A percentile compares a stretch with the other conserved stretches of the same genome.
phyloP scores from a whole-genome alignment of 2,888 invertebrate genomes.

The Trachelus tabidus region DNA sequence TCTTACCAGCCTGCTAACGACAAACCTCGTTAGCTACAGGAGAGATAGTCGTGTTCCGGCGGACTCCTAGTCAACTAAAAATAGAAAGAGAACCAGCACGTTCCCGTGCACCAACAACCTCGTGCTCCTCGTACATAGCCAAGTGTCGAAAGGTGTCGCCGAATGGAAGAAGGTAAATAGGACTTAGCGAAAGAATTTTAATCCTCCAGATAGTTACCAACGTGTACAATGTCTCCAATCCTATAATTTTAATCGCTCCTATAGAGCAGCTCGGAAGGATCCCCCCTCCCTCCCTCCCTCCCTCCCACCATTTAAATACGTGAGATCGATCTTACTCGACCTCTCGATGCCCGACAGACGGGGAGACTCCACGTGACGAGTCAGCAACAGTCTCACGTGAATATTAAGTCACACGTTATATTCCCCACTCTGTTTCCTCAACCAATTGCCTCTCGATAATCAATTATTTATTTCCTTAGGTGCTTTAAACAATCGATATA shows the following conservation, averaged over 20 bases:
- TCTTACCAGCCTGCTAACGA: background rate
- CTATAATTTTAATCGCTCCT: background rate
- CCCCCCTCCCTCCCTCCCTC: too few species aligned
- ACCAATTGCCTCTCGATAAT: background rate
- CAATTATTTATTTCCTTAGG: background rate
- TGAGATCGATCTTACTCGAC: background rate
- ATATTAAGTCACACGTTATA: background rate
- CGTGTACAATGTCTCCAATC: background rate
- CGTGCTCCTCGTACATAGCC: background rate
- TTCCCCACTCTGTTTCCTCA: constrained; percentile 10
- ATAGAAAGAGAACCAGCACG: background rate
- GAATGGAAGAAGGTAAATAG: background rate
- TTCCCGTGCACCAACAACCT: background rate
- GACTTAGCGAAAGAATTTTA: background rate
- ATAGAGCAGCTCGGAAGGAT: background rate
- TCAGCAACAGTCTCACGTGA: background rate
- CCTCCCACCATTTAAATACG: background rate
- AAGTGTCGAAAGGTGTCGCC: background rate
- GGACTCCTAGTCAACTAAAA: background rate
- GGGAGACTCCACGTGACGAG: background rate
- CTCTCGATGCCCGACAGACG: background rate
- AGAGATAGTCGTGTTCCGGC: background rate
- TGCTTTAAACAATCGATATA: background rate
- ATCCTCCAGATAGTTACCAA: background rate
- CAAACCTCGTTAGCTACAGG: background rate